These are phyloP conservation scores for Phania funesta DNA, from an alignment of 2,888 invertebrate species.

Conservation along the genomic window DNA sequence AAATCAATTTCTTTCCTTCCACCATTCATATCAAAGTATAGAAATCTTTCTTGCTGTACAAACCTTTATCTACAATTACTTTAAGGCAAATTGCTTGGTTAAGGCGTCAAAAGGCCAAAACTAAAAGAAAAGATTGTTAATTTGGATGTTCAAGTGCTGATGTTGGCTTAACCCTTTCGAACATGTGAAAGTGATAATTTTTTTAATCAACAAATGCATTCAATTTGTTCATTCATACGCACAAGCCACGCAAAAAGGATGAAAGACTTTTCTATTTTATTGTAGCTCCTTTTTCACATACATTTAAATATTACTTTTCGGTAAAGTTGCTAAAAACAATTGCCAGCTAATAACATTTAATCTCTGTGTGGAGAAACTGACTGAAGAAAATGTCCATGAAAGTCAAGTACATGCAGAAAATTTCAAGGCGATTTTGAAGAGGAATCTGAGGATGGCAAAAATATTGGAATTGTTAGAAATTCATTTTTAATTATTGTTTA, in stretches of 20 bases:
- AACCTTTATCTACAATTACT: constrained; percentile 30
- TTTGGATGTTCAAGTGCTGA: neutral
- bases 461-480: too few relatives aligned
- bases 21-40: constrained; percentile 6
- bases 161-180: constrained; percentile 32
- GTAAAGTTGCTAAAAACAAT: constrained; percentile 73
- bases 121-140: constrained; percentile 45
- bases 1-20: neutral
- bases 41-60: neutral
- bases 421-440: neutral
- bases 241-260: neutral
- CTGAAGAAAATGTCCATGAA: neutral
- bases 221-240: constrained; percentile 75
- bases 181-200: constrained; percentile 73
- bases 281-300: constrained; percentile 22
- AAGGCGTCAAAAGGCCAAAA: constrained; percentile 35
- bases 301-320: constrained; percentile 71
- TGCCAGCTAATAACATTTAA: constrained; percentile 78
- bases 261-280: constrained; percentile 3
- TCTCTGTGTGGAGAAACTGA: constrained; percentile 64
- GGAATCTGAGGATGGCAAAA: neutral
- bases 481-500: too few relatives aligned
- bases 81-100: constrained; percentile 39
- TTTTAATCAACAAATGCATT: constrained; percentile 80
- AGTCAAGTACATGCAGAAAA: constrained; percentile 43